Evolutionary conservation across 2,888 invertebrate species (phyloP), one percentile per base, ranked within the genome.

Genomic region (Trichogramma dendrolimi): DNA sequence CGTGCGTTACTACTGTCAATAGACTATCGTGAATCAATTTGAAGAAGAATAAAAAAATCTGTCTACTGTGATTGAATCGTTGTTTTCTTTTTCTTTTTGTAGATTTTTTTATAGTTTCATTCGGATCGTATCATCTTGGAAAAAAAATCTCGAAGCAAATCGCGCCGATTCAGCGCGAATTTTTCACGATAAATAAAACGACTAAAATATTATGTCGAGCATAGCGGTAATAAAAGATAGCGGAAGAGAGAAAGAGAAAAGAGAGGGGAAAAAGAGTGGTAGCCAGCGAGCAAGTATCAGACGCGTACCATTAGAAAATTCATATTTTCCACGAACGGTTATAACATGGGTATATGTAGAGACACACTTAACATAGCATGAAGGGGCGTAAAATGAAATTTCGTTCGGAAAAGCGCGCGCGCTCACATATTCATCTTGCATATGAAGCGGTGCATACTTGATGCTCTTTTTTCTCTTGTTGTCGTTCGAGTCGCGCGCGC

Each of bases 351-450:
- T 27, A 27, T 27, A 27, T 14, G 27, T 27, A 27, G 27, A 27
- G 27, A 27, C 27, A 27, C 27, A 27, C 27, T 27, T 27, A 27
- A 27, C 27, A 27, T 27, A 27, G 46, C 40, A 27, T 50, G 44
- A 44, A 57, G 44, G 41, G 43, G 55, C 52, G 55, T 52, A 56
- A 60, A 60, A 56, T 60, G 51, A 60, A 60, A 56, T 56, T 56
- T 60, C 55, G 55, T 50, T 50, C n/a, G 6, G 6, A 5, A 6
- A 47, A 39, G 6, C 4, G 8, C 8, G 43, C 27, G 54, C 38
- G 44, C 46, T 39, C 10, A 8, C n/a, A 44, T 46, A 6, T 54
- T 8, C 44, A 46, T 43, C 44, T 39, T 10, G 27, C 48, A 14
- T 48, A 14, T 48, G 5, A 6, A 11, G 48, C 48, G 48, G 11